Conservation (phyloP, 2,888 invertebrate genomes). For the Nysson spinosus region DNA sequence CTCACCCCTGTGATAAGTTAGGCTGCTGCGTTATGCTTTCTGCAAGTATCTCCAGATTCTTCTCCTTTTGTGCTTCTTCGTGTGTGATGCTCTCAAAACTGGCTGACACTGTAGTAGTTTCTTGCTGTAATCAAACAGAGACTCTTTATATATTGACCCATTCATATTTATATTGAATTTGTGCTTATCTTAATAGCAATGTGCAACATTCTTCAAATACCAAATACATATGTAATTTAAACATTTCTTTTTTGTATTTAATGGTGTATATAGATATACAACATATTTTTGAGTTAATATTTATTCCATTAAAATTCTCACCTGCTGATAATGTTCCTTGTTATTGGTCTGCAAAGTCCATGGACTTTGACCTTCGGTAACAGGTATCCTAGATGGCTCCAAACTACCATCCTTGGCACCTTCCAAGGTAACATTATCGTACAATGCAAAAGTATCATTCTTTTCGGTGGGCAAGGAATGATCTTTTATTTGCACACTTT, state of each 20-base stretch:
- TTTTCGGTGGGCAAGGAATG: slow-evolving; percentile 43
- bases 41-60: slow-evolving; percentile 61
- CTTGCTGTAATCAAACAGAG: slow-evolving; percentile 29
- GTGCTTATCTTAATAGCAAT: too few species aligned
- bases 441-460: slow-evolving; percentile 41
- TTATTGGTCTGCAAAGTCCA: slow-evolving; percentile 38
- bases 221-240: too few species aligned
- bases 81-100: slow-evolving; percentile 31
- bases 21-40: slow-evolving; percentile 71
- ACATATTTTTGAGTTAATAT: background rate
- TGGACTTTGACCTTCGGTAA: slow-evolving; percentile 21
- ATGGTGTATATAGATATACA: too few species aligned
- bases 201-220: too few species aligned
- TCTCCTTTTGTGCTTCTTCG: slow-evolving; percentile 36
- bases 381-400: slow-evolving; percentile 23
- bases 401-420: slow-evolving; percentile 20
- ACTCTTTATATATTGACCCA: too few species aligned
- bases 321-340: slow-evolving; percentile 42
- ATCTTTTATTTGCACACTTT: slow-evolving; percentile 78
- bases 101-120: slow-evolving; percentile 31
- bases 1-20: slow-evolving; percentile 75
- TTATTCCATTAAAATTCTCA: slow-evolving; percentile 24
- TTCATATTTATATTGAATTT: too few species aligned
- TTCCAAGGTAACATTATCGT: slow-evolving; percentile 60
- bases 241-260: too few species aligned